A percentile compares a stretch with the other conserved stretches of the same genome.
phyloP scores from a whole-genome alignment of 2,113 vertebrate species.

The Tragulus kanchil region DNA sequence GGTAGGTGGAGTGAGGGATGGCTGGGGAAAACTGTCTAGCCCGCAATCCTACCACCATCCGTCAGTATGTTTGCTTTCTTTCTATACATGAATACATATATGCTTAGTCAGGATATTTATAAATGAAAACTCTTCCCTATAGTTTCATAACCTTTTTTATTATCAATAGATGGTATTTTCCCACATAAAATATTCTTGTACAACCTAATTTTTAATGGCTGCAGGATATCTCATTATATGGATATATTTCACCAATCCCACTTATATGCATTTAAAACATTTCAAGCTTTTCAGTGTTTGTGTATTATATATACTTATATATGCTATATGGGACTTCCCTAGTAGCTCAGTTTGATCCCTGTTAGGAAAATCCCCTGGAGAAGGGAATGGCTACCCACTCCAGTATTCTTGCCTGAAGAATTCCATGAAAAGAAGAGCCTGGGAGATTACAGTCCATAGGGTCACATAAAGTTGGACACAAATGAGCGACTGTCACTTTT shows the following conservation, averaged over 20 bases:
- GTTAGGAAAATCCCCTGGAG: too few species aligned
- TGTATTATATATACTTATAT: too few species aligned
- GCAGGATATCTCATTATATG: background rate
- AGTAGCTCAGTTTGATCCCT: too few species aligned
- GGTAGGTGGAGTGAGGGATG: background rate
- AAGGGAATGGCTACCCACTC: too few species aligned
- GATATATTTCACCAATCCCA: background rate
- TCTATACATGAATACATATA: background rate
- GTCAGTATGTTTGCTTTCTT: background rate
- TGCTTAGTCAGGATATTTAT: background rate
- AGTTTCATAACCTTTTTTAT: slow-evolving; percentile 2
- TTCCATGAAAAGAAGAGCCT: too few species aligned
- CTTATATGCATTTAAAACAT: background rate
- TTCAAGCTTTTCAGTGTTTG: slow-evolving; percentile 30
- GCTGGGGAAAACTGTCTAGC: background rate
- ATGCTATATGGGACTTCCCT: too few species aligned
- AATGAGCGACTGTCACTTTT: too few species aligned
- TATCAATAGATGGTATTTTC: slow-evolving; percentile 10
- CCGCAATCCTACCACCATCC: background rate
- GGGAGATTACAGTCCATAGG: too few species aligned
- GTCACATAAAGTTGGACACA: too few species aligned
- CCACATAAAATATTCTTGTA: background rate
- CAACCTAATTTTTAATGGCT: slow-evolving; percentile 18
- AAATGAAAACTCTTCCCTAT: slow-evolving; percentile 12
- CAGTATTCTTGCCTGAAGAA: too few species aligned